Percentiles rank a stretch among this genome's conserved stretches.
Evolutionary conservation across 2,888 invertebrate genomes (phyloP).

Genomic region (Polydrusus pterygomalis): DNA sequence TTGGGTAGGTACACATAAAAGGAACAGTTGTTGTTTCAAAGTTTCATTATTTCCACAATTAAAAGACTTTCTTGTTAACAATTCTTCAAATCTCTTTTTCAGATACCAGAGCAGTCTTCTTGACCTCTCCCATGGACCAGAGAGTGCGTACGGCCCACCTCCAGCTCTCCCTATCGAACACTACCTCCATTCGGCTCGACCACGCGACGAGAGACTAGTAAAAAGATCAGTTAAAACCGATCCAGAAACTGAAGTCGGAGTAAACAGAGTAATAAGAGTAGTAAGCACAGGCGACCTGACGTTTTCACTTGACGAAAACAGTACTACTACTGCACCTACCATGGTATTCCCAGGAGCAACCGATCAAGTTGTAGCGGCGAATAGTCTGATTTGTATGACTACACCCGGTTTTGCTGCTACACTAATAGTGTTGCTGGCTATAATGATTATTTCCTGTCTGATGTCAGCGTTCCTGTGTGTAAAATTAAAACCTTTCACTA

Average conservation of each 20-base stretch:
- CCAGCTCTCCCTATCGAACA: slow-evolving; percentile 77
- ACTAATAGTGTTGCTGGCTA: slow-evolving; percentile 86
- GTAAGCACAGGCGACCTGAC: slow-evolving; percentile 94
- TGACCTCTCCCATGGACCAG: slow-evolving; percentile 67
- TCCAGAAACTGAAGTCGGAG: slow-evolving; percentile 89
- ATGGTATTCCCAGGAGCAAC: slow-evolving; percentile 83
- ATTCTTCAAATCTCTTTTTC: neutral
- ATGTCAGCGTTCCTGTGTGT: slow-evolving; percentile 91
- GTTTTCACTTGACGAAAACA: slow-evolving; percentile 80
- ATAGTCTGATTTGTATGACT: slow-evolving; percentile 91
- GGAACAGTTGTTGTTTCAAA: no score
- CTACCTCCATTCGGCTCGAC: slow-evolving; percentile 80
- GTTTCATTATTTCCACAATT: no score
- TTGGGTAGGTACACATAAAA: slow-evolving; percentile 63
- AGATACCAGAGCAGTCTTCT: slow-evolving; percentile 49
- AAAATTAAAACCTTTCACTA: slow-evolving; percentile 82
- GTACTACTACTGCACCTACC: slow-evolving; percentile 76
- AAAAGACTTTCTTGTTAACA: no score
- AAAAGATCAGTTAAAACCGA: slow-evolving; percentile 75
- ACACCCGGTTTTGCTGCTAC: slow-evolving; percentile 95
- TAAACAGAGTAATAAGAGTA: slow-evolving; percentile 89
- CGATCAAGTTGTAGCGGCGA: slow-evolving; percentile 67
- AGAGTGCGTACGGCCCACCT: slow-evolving; percentile 80
- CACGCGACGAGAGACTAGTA: slow-evolving; percentile 83
- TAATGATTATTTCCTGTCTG: slow-evolving; percentile 88